These are phyloP conservation scores for Oophaga pumilio DNA, from an alignment of 2,113 vertebrate species.

Conservation along the genomic window DNA sequence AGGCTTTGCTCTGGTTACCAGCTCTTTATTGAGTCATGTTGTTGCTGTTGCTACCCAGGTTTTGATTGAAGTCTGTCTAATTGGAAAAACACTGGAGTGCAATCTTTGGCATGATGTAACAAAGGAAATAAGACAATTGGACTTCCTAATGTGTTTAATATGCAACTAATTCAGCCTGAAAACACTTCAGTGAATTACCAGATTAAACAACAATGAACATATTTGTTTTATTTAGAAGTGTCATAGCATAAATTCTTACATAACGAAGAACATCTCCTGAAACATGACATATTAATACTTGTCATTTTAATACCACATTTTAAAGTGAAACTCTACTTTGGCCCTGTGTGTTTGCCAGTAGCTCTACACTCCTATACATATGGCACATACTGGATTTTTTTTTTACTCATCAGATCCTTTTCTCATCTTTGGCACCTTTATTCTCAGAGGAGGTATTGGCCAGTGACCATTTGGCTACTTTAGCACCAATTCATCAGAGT, in stretches of 20 bases:
- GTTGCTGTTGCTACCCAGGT: conserved; percentile 64
- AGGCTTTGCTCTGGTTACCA: conserved; percentile 5
- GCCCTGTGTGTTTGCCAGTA: not conserved
- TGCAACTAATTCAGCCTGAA: conserved; percentile 45
- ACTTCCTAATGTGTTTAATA: conserved; percentile 49
- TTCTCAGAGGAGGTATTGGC: too few species aligned
- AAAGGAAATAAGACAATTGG: conserved; percentile 38
- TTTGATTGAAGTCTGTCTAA: conserved; percentile 61
- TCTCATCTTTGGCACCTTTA: too few species aligned
- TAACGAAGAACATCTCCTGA: not conserved
- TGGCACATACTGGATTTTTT: not conserved
- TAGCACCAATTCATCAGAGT: too few species aligned
- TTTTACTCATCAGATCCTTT: too few species aligned
- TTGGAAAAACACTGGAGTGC: conserved; percentile 53
- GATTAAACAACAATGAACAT: conserved; percentile 42
- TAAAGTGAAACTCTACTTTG: not conserved
- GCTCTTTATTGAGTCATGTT: conserved; percentile 59
- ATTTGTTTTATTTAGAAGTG: conserved; percentile 40
- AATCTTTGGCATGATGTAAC: conserved; percentile 47
- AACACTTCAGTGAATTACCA: conserved; percentile 39
- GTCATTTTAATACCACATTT: not conserved
- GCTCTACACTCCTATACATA: not conserved
- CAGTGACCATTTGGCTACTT: too few species aligned
- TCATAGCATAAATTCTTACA: conserved; percentile 25
- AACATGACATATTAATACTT: not conserved